phyloP scores from a whole-genome alignment of 2,797 vertebrate genomes.

The Sebastiscus albofasciatus region DNA sequence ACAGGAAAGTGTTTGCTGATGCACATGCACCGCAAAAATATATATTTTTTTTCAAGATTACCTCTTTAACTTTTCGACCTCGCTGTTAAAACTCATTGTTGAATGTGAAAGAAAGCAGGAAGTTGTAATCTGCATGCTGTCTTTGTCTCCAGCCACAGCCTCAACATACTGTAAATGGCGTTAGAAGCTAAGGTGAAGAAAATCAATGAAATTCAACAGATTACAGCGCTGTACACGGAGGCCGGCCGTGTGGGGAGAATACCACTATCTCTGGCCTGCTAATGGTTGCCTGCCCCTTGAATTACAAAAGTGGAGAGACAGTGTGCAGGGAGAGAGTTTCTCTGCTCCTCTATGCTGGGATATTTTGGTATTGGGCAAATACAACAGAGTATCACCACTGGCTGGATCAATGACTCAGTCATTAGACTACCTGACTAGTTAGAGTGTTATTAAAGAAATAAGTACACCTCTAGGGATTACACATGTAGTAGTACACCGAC shows the following conservation, averaged over 20 bases:
- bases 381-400: background rate
- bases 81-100: background rate
- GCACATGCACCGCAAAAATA: background rate
- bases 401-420: constrained; percentile 7
- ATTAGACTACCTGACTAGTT: background rate
- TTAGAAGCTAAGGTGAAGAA: constrained; percentile 35
- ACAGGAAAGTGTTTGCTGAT: background rate
- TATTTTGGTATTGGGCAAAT: background rate
- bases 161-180: constrained; percentile 54
- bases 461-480: background rate
- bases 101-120: background rate
- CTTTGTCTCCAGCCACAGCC: constrained; percentile 22
- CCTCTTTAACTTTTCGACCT: background rate
- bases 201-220: constrained; percentile 60
- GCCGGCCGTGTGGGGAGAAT: constrained; percentile 28
- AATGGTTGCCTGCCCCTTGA: constrained; percentile 37
- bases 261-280: constrained; percentile 23
- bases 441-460: background rate
- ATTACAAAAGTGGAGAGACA: background rate
- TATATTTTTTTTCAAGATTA: background rate
- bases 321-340: background rate
- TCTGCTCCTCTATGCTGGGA: background rate
- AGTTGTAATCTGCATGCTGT: constrained; percentile 24
- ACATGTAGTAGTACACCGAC: background rate
- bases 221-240: constrained; percentile 25